Evolutionary conservation across 2,113 vertebrate genomes (phyloP).

Genomic region (Sorex araneus): DNA sequence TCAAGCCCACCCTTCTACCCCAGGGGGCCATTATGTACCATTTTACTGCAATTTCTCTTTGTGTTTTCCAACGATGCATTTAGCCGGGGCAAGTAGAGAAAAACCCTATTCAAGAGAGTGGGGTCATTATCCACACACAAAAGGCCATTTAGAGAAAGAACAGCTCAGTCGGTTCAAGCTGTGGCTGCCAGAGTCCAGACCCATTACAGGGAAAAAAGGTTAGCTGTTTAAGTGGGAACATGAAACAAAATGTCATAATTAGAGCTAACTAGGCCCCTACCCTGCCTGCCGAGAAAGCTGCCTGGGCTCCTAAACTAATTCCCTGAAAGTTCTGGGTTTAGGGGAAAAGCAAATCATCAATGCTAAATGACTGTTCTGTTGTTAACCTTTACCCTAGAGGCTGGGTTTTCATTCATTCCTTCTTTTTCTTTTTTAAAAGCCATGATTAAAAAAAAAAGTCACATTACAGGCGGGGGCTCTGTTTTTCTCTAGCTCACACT

Average conservation of each 20-base stretch:
- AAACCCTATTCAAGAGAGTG: conserved; percentile 72
- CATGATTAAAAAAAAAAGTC: background rate
- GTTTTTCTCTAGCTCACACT: conserved; percentile 49
- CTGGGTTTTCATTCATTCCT: conserved; percentile 63
- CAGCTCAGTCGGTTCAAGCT: conserved; percentile 74
- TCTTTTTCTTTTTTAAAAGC: background rate
- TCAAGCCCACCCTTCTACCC: background rate
- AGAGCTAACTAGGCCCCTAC: conserved; percentile 55
- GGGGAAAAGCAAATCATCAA: conserved; percentile 72
- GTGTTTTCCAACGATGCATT: conserved; percentile 77
- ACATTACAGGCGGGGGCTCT: conserved; percentile 48
- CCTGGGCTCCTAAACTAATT: conserved; percentile 74
- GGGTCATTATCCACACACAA: conserved; percentile 82
- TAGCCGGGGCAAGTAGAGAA: conserved; percentile 70
- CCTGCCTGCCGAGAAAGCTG: conserved; percentile 35
- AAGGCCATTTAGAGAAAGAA: conserved; percentile 82
- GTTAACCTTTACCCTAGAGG: conserved; percentile 77
- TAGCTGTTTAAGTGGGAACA: conserved; percentile 81
- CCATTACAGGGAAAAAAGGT: conserved; percentile 72
- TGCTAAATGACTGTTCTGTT: conserved; percentile 66
- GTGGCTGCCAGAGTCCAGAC: conserved; percentile 75
- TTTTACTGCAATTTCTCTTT: conserved; percentile 78
- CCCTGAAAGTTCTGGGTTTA: conserved; percentile 66
- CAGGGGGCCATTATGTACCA: conserved; percentile 63
- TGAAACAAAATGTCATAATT: conserved; percentile 81